Conservation (phyloP, 2,797 vertebrate species). For the Pantherophis alleghaniensis region DNA sequence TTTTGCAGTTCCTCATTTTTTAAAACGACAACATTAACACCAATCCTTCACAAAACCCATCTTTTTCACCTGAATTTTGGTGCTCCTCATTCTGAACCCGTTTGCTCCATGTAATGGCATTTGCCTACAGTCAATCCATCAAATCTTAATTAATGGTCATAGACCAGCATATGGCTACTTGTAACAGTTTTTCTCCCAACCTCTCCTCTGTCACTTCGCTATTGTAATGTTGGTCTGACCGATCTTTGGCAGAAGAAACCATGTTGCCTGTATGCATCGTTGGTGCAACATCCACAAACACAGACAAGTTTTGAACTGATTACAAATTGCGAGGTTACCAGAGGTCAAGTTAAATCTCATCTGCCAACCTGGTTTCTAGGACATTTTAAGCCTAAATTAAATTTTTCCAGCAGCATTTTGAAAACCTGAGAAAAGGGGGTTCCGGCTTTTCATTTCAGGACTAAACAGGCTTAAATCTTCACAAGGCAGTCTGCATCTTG, state of each 20-base stretch:
- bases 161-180: background rate
- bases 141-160: background rate
- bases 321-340: background rate
- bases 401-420: background rate
- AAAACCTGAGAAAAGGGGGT: background rate
- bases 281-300: too few species aligned
- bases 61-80: background rate
- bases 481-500: background rate
- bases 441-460: background rate
- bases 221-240: too few species aligned
- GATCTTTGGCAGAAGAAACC: background rate
- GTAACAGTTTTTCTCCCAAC: background rate
- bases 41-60: background rate
- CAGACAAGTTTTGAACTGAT: background rate
- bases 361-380: background rate
- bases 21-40: background rate
- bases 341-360: background rate
- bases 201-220: background rate
- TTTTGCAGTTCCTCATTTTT: background rate
- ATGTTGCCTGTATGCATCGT: background rate
- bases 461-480: background rate
- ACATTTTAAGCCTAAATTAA: background rate
- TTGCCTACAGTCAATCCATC: background rate
- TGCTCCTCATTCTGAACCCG: background rate
- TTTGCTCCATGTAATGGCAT: background rate